These are phyloP conservation scores for Drosophila malerkotliana DNA, from an alignment of 1,140 invertebrate genomes.

Conservation along the genomic window DNA sequence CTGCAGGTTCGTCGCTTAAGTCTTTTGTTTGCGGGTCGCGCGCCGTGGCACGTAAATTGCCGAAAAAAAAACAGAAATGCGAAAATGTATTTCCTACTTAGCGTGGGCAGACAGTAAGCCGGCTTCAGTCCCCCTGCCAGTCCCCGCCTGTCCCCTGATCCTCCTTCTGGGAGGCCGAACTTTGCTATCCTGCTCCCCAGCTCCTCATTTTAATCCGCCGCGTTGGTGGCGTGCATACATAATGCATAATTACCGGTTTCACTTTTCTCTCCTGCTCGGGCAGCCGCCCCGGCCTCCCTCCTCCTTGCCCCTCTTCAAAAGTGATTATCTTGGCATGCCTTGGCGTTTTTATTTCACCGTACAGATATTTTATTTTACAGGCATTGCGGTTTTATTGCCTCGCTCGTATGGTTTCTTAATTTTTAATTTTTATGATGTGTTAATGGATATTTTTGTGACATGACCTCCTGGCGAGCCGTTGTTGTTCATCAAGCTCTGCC, in stretches of 20 bases:
- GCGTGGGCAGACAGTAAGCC: conserved; percentile 61
- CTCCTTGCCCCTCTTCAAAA: not conserved
- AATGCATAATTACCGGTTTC: conserved; percentile 83
- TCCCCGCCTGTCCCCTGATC: not conserved
- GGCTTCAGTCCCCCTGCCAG: conserved; percentile 1
- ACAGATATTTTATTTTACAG: conserved; percentile 51
- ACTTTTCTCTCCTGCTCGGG: conserved; percentile 61
- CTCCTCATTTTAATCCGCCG: conserved; percentile 75
- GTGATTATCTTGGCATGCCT: conserved; percentile 77
- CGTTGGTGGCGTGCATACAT: conserved; percentile 81
- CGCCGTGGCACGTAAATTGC: conserved; percentile 75
- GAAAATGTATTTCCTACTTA: conserved; percentile 71
- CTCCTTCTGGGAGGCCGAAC: conserved; percentile 30
- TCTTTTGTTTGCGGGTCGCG: conserved; percentile 76
- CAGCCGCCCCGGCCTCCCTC: not conserved
- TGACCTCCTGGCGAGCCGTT: conserved; percentile 74
- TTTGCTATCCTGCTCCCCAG: conserved; percentile 58
- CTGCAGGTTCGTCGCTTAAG: conserved; percentile 76
- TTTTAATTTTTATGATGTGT: conserved; percentile 83
- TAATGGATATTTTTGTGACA: conserved; percentile 82
- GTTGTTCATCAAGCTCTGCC: conserved; percentile 60
- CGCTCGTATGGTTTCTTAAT: conserved; percentile 79
- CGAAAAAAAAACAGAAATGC: conserved; percentile 48
- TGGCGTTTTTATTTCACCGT: conserved; percentile 61
- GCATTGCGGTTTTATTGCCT: conserved; percentile 71